Percentiles rank a stretch among this genome's conserved stretches.
Conservation (phyloP, 92 coral and sea anemone species). For the Epizoanthus illoricatus region DNA sequence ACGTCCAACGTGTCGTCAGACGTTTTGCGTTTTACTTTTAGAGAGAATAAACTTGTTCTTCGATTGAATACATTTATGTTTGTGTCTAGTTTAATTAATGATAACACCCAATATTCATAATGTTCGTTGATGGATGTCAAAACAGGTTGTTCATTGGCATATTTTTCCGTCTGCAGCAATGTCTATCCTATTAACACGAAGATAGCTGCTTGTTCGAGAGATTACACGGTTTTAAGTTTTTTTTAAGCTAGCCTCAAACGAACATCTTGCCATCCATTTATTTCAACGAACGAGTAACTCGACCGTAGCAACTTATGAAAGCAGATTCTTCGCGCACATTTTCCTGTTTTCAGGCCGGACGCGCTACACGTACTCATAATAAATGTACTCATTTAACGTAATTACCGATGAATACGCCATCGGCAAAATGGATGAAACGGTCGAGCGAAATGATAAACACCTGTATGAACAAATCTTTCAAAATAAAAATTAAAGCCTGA, state of each 20-base stretch:
- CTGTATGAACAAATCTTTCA: not conserved
- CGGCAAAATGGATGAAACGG: not conserved
- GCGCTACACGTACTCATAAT: too few relatives aligned
- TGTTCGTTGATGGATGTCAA: constrained; percentile 1
- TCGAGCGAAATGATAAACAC: not conserved
- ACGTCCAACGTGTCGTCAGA: too few relatives aligned
- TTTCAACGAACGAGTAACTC: too few relatives aligned
- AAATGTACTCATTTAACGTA: too few relatives aligned
- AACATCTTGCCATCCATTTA: not conserved
- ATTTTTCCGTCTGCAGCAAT: not conserved
- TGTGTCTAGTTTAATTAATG: constrained; percentile 5
- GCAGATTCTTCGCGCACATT: not conserved
- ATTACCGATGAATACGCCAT: not conserved
- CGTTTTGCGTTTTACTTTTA: not conserved
- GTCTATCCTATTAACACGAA: not conserved
- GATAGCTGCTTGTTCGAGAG: not conserved
- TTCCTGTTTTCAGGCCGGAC: not conserved
- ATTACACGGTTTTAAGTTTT: too few relatives aligned
- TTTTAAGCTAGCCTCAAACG: not conserved
- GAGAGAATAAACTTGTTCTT: not conserved
- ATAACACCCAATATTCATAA: constrained; percentile 14
- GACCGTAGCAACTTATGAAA: not conserved
- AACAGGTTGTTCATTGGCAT: not conserved
- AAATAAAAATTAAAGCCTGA: not conserved
- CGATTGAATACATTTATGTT: not conserved